These are phyloP conservation scores for Caenorhabditis remanei DNA, from an alignment of 1,140 invertebrate genomes.

Conservation along the genomic window DNA sequence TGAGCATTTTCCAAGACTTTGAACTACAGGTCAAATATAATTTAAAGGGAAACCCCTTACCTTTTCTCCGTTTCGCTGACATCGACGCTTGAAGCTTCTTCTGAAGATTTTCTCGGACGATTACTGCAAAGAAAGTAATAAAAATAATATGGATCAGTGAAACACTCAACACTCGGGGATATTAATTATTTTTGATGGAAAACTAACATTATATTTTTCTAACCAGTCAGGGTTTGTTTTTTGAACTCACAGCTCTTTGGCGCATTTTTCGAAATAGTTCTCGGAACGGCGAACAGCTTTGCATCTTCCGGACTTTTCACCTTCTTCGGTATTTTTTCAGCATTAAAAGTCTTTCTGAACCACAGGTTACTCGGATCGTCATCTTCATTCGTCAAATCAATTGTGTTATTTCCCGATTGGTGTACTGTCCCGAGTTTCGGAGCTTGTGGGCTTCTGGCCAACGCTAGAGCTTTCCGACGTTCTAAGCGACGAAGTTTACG, in stretches of 20 bases:
- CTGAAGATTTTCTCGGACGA: background rate
- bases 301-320: constrained; percentile 27
- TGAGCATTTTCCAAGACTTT: background rate
- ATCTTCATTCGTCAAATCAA: constrained; percentile 39
- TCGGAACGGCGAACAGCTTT: background rate
- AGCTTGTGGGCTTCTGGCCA: background rate
- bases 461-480: constrained; percentile 20
- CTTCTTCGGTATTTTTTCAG: background rate
- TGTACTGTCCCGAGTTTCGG: background rate
- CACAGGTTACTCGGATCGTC: constrained; percentile 27
- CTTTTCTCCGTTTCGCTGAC: constrained; percentile 16
- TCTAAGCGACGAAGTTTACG: constrained; percentile 26
- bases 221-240: background rate
- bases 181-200: too few species aligned
- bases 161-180: too few species aligned
- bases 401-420: background rate
- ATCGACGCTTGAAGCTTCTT: constrained; percentile 30
- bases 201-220: too few species aligned
- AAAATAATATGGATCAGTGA: background rate
- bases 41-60: background rate
- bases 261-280: background rate
- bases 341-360: constrained; percentile 14
- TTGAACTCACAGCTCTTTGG: constrained; percentile 34
- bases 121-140: background rate
- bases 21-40: background rate